Base-by-base conservation (phyloP, 2,888 invertebrate genomes). In the Hyposoter didymator region DNA sequence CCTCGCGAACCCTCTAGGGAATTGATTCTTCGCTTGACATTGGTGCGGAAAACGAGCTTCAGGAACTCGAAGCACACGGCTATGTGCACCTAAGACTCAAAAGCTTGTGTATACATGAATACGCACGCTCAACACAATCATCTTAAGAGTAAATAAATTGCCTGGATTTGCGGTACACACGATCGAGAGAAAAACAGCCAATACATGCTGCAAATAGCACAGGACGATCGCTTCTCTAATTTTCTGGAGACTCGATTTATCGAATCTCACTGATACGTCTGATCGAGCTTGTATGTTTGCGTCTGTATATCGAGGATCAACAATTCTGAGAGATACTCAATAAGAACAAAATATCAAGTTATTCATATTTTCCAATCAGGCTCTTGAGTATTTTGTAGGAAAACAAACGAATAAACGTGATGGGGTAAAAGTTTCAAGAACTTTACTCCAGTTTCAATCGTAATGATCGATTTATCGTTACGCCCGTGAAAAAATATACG, bases 21-120 rank as follows among this genome's bases (percentile, higher is more conserved):
- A 79, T 84, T 84, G 83, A 84, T 84, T 84, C 83, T 69, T 74
- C 47, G 70, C 78, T 69, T 79, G 62, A 79, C 83, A 62, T 47
- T 75, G 78, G 62, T 74, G 83, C 78, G 78, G 78, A 84, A 84
- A 84, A 84, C 78, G 78, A 79, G 74, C 74, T 74, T 79, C 74
- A 49, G 78, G 67, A 83, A 74, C 62, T 84, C 69, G 64, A 74
- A 74, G 67, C 59, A 43, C 69, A 28, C 35, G 78, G 59, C 59
- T 59, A 47, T 59, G 55, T 45, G 19, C 35, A 28, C 47, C 17
- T 8, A 39, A 43, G 66, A 35, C 45, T 39, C 35, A 10, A 17
- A 6, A 55, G 28, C 45, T 62, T 52, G 8, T 39, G 62, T 62
- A 35, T 32, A 69, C 47, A 59, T 62, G 45, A 28, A 14, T 64